Evolutionary conservation across 2,888 invertebrate species (phyloP).

Genomic region (Lasius fuliginosus): DNA sequence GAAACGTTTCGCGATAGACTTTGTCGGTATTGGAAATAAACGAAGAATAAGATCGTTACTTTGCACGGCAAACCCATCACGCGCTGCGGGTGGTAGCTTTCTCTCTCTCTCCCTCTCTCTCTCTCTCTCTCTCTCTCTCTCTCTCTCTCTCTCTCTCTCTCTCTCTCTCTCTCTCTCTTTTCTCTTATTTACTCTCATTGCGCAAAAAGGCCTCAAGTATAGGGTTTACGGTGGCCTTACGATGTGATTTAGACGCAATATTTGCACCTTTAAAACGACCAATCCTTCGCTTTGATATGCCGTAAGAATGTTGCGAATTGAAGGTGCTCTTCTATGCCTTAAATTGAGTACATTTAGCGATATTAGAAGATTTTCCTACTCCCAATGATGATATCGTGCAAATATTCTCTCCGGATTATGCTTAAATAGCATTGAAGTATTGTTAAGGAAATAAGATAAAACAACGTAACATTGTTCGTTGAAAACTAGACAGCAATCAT

Average conservation of each 20-base stretch:
- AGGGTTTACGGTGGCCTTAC: slow-evolving; percentile 69
- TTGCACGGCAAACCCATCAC: slow-evolving; percentile 27
- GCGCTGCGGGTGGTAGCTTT: background rate
- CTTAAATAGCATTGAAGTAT: background rate
- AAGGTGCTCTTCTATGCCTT: slow-evolving; percentile 51
- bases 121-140: background rate
- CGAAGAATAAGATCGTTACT: slow-evolving; percentile 54
- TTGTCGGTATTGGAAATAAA: slow-evolving; percentile 44
- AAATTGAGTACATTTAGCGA: slow-evolving; percentile 68
- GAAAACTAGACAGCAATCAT: background rate
- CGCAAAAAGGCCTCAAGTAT: slow-evolving; percentile 57
- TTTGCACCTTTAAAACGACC: slow-evolving; percentile 71
- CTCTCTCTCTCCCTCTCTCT: background rate
- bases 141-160: background rate
- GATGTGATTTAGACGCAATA: slow-evolving; percentile 60
- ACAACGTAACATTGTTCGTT: background rate
- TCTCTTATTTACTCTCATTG: background rate
- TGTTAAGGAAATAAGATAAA: slow-evolving; percentile 3
- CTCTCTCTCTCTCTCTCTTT: background rate
- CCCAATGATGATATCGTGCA: background rate
- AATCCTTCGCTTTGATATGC: slow-evolving; percentile 53
- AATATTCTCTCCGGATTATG: slow-evolving; percentile 25
- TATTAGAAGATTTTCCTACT: slow-evolving; percentile 59
- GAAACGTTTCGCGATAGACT: slow-evolving; percentile 43
- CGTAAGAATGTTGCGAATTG: slow-evolving; percentile 49